These are phyloP conservation scores for Drosophila subsilvestris DNA, from an alignment of 2,888 invertebrate genomes.

Conservation along the genomic window DNA sequence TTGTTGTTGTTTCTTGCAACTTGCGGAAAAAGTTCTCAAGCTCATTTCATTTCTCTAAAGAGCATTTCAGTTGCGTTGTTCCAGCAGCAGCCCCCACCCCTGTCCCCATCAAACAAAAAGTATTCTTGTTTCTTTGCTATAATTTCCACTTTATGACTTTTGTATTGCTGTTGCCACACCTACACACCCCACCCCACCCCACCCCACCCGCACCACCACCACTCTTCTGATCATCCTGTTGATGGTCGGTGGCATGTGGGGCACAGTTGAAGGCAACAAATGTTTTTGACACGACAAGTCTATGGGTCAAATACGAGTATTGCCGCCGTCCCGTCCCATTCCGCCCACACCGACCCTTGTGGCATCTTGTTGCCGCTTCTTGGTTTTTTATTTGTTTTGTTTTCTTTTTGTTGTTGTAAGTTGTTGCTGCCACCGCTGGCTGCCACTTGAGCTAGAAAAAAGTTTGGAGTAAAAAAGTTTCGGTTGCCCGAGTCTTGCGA, in stretches of 20 bases:
- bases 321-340: constrained; percentile 4
- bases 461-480: constrained; percentile 62
- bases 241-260: constrained; percentile 36
- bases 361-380: constrained; percentile 34
- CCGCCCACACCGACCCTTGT: not conserved
- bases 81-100: not conserved
- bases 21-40: constrained; percentile 47
- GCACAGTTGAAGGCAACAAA: constrained; percentile 61
- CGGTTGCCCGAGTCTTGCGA: constrained; percentile 43
- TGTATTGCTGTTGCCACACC: constrained; percentile 22
- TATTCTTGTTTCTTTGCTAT: constrained; percentile 17
- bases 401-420: constrained; percentile 42
- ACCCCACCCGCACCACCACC: constrained; percentile 8
- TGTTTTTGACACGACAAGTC: constrained; percentile 77
- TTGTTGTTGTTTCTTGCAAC: constrained; percentile 3
- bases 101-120: not conserved
- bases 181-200: constrained; percentile 11
- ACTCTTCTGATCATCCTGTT: not conserved
- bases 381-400: constrained; percentile 26
- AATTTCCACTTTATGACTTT: constrained; percentile 55
- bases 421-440: constrained; percentile 31
- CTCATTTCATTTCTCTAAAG: constrained; percentile 51
- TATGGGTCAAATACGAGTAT: constrained; percentile 69
- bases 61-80: constrained; percentile 27
- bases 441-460: constrained; percentile 55